Evolutionary conservation across 1,140 invertebrate genomes (phyloP).

Genomic region (Oedothorax gibbosus): DNA sequence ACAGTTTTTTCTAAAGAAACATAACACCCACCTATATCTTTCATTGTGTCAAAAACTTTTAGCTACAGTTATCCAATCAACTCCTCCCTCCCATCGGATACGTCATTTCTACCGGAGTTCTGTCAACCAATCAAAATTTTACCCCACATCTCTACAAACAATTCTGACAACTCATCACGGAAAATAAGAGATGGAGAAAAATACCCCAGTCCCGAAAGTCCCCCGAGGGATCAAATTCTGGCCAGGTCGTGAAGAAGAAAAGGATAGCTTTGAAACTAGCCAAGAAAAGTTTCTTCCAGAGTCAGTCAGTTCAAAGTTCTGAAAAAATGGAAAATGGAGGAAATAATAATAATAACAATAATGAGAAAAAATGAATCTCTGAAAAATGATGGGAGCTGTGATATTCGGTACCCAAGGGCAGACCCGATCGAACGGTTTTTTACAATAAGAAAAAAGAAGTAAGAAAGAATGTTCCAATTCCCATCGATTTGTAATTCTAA

Average conservation of each 20-base stretch:
- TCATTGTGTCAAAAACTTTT: no score
- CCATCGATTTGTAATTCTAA: slow-evolving; percentile 59
- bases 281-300: slow-evolving; percentile 21
- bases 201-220: not conserved
- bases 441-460: not conserved
- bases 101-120: not conserved
- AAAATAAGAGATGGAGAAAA: not conserved
- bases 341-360: slow-evolving; percentile 23
- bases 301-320: not conserved
- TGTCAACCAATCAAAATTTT: slow-evolving; percentile 42
- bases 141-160: slow-evolving; percentile 31
- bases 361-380: slow-evolving; percentile 29
- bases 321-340: slow-evolving; percentile 9
- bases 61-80: not conserved
- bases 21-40: no score
- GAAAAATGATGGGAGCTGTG: slow-evolving; percentile 8
- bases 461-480: slow-evolving; percentile 52
- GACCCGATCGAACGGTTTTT: slow-evolving; percentile 14
- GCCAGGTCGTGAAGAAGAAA: slow-evolving; percentile 1
- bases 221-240: slow-evolving; percentile 43
- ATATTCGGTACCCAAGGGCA: slow-evolving; percentile 39
- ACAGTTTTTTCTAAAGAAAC: no score
- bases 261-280: slow-evolving; percentile 35
- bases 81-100: not conserved
- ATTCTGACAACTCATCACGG: slow-evolving; percentile 51